Conservation (phyloP, 2,797 vertebrate genomes). For the Pangasius sanitwongsei region DNA sequence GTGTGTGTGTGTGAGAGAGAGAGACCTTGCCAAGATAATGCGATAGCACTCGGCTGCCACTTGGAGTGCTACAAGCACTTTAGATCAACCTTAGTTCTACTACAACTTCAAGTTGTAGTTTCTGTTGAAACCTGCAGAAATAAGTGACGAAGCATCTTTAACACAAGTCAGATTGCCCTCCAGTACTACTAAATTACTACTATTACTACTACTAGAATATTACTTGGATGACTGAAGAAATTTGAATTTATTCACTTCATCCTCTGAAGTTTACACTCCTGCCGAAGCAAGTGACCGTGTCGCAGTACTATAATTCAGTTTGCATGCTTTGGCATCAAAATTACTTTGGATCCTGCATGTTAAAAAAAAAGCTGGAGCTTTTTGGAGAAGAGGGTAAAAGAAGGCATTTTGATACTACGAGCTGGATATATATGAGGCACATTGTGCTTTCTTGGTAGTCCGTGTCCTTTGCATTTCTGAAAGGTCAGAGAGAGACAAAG, state of each 20-base stretch:
- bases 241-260: background rate
- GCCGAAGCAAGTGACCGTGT: background rate
- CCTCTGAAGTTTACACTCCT: background rate
- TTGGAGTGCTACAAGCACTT: background rate
- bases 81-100: background rate
- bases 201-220: background rate
- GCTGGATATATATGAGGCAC: conserved; percentile 57
- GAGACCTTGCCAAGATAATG: conserved; percentile 35
- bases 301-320: background rate
- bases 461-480: conserved; percentile 61
- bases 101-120: background rate
- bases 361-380: background rate
- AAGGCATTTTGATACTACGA: background rate
- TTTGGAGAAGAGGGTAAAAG: background rate
- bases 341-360: background rate
- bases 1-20: background rate
- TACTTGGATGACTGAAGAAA: background rate
- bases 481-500: conserved; percentile 55
- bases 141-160: background rate
- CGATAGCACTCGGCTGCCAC: background rate
- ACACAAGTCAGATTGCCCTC: background rate
- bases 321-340: background rate
- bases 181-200: too few species aligned
- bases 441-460: conserved; percentile 62
- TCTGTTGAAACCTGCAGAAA: background rate